Evolutionary conservation across 2,888 invertebrate genomes (phyloP).

Genomic region (Synergus laeviventris): DNA sequence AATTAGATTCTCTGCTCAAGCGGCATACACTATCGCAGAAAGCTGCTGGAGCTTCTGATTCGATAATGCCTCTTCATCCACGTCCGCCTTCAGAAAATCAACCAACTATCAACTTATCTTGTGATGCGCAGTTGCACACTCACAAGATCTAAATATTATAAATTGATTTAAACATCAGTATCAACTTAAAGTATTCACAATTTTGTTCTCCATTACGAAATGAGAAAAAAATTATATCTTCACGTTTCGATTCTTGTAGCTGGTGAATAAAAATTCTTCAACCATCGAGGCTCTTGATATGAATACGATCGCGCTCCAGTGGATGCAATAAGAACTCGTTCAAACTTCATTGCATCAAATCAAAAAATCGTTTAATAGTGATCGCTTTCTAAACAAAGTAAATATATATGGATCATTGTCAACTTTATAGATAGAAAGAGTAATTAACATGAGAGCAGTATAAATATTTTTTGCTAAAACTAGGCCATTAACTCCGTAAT

Average conservation of each 20-base stretch:
- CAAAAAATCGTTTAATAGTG: conserved; percentile 14
- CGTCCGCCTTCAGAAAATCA: not conserved
- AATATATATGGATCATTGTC: no score
- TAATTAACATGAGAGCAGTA: no score
- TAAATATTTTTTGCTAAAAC: no score
- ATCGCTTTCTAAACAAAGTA: not conserved
- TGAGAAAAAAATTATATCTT: not conserved
- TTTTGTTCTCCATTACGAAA: not conserved
- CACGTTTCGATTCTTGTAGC: no score
- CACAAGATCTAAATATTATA: not conserved
- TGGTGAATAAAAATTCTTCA: not conserved
- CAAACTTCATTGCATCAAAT: conserved; percentile 8
- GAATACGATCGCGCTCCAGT: not conserved
- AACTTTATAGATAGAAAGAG: no score
- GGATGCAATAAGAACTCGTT: not conserved
- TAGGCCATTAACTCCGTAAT: no score
- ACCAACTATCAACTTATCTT: not conserved
- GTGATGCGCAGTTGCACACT: not conserved
- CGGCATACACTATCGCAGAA: not conserved
- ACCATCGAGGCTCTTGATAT: not conserved
- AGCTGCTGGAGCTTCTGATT: conserved; percentile 7
- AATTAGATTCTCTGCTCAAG: conserved; percentile 23
- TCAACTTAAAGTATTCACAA: not conserved
- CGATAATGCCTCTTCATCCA: not conserved
- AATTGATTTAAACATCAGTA: not conserved